Evolutionary conservation across 2,797 vertebrate species (phyloP), one percentile per base, ranked within the genome.

Genomic region (Sylvilagus floridanus): DNA sequence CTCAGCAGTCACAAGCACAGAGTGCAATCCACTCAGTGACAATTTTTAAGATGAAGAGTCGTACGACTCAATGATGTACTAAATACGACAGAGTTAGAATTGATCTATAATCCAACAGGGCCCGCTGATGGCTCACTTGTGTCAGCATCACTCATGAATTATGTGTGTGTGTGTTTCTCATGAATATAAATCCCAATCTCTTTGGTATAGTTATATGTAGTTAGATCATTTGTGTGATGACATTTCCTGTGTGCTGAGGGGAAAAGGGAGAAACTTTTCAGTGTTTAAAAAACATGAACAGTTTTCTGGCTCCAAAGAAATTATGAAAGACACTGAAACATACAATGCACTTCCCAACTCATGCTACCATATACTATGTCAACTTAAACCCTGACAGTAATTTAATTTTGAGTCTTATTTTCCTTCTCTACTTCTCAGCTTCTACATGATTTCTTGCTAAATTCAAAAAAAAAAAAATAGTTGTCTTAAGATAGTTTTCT

Each of bases 171-270:
- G 96, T 87, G 71, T 79, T 95, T 82, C 95, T 97, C 62, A 32
- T 87, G 97, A 97, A 95, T 97, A 96, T 91, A 95, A 97, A 98
- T 96, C 95, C 93, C 75, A 28, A 14, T 95, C 96, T 97, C 95
- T 95, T 88, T 88, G 87, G 90, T 87, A 32, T 94, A 91, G 94
- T 97, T 97, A 92, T 69, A 84, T 84, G 93, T 86, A 84, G 96
- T 94, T 97, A 92, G 94, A 96, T 96, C 96, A 97, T 97, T 94
- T 97, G 93, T 79, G 69, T 91, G 92, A 87, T 95, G 96, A 84
- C 85, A 93, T 92, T 96, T 95, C 95, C 96, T 75, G 37, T 88
- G 94, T 35, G 54, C 42, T 14, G 30, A n/a, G 86, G 79, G 79
- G 84, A 84, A 35, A 81, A 94, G 88, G 88, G 95, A 95, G 86